Base-by-base conservation (phyloP, 2,113 vertebrate species). In the Cariama cristata region DNA sequence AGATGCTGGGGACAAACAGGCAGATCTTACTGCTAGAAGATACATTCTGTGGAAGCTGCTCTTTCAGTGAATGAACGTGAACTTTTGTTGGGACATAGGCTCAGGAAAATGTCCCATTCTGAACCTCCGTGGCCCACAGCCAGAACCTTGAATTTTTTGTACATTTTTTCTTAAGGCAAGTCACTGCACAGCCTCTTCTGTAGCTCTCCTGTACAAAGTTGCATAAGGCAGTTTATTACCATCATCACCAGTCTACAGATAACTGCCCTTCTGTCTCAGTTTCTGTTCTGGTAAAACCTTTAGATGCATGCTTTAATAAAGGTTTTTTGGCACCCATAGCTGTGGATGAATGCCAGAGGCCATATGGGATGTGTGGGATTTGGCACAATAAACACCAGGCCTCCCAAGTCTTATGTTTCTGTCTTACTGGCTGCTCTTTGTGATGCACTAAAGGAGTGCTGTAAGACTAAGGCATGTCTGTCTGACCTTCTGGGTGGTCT, bases 1-100 rank as follows among this genome's bases (percentile, higher is more conserved):
- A 86, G 35, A 42, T 40, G 23, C 26, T 60, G 24, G 23, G 22
- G 15, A 35, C 59, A 8, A 79, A 24, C 33, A 68, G n/a, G 35
- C 18, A 68, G 32, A 69, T 59, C 20, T 76, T 66, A 30, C 32
- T 72, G 16, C 33, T 64, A 0, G 22, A 49, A 94, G 9, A 42
- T n/a, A 24, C 21, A 14, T 52, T 62, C 45, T 66, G 38, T 83
- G 76, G 21, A 84, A 87, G 14, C 20, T 89, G n/a, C 40, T 87
- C 18, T 91, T 93, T 30, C 26, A 44, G 40, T 38, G 68, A 72
- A 86, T 4, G 21, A 44, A 95, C 76, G 14, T 12, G 16, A 60
- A 30, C 20, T 63, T 82, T n/a, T 87, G 2, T 28, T 73, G 47
- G 33, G 35, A 44, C 4, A 56, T 0, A 0, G 33, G 4, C 24